These are phyloP conservation scores for Percina caprodes DNA, from an alignment of 2,113 vertebrate species.

Conservation along the genomic window DNA sequence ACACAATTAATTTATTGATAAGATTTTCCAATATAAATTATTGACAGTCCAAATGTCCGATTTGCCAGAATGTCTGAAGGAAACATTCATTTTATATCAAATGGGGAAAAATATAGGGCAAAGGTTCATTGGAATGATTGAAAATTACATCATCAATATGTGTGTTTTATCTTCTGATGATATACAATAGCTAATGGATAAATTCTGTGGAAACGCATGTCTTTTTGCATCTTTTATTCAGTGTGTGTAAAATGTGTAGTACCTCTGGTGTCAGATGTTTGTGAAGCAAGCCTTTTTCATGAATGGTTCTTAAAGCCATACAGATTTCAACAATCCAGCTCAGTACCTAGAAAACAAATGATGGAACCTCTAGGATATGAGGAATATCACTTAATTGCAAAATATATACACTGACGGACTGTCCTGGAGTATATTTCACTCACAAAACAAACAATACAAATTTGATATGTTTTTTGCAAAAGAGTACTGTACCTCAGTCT, in stretches of 20 bases:
- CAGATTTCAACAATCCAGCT: constrained; percentile 28
- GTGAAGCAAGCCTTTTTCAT: constrained; percentile 23
- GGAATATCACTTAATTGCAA: neutral
- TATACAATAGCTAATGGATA: no score
- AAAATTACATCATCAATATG: neutral
- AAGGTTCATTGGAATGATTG: neutral
- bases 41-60: no score
- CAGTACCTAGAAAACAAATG: constrained; percentile 8
- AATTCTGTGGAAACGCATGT: no score
- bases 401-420: neutral
- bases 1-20: no score
- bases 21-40: no score
- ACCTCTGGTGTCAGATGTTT: constrained; percentile 27
- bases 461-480: neutral
- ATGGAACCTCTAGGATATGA: neutral
- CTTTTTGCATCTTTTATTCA: neutral
- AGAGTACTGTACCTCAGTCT: constrained; percentile 9
- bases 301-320: constrained; percentile 22
- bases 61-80: no score
- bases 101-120: no score
- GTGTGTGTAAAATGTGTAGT: neutral
- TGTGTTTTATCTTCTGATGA: neutral
- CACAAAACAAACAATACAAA: no score
- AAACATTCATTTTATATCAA: no score
- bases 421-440: no score